Conservation (phyloP, 2,888 invertebrate species). For the Arctia plantaginis region DNA sequence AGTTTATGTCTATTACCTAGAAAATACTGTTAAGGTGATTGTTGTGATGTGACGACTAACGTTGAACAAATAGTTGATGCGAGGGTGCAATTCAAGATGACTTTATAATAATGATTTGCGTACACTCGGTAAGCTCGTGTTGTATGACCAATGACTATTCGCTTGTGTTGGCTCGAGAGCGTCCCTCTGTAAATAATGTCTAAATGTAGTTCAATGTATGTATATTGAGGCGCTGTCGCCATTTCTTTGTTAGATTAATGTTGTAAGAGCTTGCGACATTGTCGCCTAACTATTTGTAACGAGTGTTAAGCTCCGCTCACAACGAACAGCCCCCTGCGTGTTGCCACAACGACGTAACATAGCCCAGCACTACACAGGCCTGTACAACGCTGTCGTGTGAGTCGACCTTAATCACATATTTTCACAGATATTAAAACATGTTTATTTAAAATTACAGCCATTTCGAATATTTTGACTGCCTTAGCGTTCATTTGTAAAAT, state of each 20-base stretch:
- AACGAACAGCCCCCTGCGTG: background rate
- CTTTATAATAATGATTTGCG: constrained; percentile 1
- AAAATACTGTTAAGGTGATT: background rate
- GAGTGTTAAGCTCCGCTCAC: constrained; percentile 31
- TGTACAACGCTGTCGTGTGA: constrained; percentile 20
- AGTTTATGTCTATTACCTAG: too few relatives aligned
- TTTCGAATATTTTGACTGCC: constrained; percentile 42
- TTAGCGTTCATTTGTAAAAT: constrained; percentile 1
- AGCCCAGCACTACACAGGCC: background rate
- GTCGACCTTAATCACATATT: constrained; percentile 47
- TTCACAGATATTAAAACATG: constrained; percentile 52
- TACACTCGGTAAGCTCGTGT: constrained; percentile 31
- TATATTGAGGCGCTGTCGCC: constrained; percentile 51
- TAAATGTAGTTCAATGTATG: constrained; percentile 56
- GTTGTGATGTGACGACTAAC: background rate
- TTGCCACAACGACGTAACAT: too few relatives aligned
- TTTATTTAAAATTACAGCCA: constrained; percentile 38
- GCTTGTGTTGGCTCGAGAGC: constrained; percentile 39
- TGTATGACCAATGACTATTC: constrained; percentile 38
- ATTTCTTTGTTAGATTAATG: constrained; percentile 45
- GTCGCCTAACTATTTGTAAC: constrained; percentile 56
- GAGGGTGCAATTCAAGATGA: constrained; percentile 8
- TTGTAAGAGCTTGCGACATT: constrained; percentile 60
- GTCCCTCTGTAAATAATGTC: constrained; percentile 52
- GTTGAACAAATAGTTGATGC: background rate